Base-by-base conservation (phyloP, 2,113 vertebrate genomes). In the Taurulus bubalis region DNA sequence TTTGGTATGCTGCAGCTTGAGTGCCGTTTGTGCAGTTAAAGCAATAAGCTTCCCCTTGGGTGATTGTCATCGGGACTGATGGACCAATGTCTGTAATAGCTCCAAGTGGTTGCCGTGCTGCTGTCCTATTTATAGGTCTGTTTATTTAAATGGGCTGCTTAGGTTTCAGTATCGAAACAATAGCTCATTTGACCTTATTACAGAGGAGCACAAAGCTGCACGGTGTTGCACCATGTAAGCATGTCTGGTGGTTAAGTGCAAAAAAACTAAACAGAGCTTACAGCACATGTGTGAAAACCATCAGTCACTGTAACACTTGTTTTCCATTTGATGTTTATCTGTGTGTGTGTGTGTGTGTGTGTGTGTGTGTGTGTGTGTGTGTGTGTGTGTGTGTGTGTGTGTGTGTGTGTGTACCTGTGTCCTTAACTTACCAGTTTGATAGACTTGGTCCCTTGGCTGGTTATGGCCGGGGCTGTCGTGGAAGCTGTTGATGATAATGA, bases 61-160 rank as follows among this genome's bases (percentile, higher is more conserved):
- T 78, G 75, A 92, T 85, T 88, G 91, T 90, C 91, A 90, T 75
- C 85, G 88, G 86, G 79, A 92, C 87, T 76, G 87, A 88, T 91
- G 87, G 87, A 87, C 91, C 85, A 88, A 85, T 88, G 92, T 92
- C 87, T 92, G 87, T 84, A 91, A 90, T 87, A 77, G 84, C 92
- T 89, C 88, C 86, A 83, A 92, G 77, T 81, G 84, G 92, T 92
- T 92, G 90, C 91, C 58, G 85, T 92, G 91, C 91, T 85, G 84
- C 88, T 78, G 84, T 88, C 90, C 91, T 94, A 94, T 93, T 94
- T 91, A 89, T 94, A 94, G 89, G 64, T 71, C 79, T 77, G 89
- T 91, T 94, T 90, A 87, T 91, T 91, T 64, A 86, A 90, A 91
- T 84, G 71, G 59, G 42, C 83, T 73, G 86, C 88, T 92, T 85